Conservation (phyloP, 1,140 invertebrate genomes). For the Schlechtendalia chinensis region DNA sequence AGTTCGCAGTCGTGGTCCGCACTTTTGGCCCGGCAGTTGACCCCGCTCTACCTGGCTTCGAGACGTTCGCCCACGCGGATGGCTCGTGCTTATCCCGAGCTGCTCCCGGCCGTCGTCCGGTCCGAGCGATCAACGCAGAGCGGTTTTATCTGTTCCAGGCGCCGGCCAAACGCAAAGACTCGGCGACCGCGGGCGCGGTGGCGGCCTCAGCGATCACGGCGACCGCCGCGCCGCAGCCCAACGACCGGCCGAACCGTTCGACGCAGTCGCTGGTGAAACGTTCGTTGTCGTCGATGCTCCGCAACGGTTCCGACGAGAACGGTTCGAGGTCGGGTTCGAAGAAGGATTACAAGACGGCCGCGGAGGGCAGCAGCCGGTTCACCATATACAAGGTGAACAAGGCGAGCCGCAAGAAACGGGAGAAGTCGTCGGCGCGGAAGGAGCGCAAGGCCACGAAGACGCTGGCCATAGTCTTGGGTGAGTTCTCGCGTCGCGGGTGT, state of each 20-base stretch:
- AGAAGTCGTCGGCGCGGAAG: conserved; percentile 90
- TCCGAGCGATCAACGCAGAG: no score
- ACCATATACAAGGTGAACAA: conserved; percentile 91
- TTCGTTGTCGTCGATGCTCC: conserved; percentile 39
- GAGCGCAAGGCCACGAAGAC: conserved; percentile 99
- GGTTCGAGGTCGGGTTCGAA: conserved; percentile 58
- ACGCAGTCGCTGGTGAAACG: conserved; percentile 36
- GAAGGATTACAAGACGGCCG: conserved; percentile 67
- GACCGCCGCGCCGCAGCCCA: not conserved
- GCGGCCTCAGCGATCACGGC: not conserved
- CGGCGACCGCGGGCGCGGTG: not conserved
- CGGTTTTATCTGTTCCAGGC: not conserved
- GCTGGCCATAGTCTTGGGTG: conserved; percentile 96
- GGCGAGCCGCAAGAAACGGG: conserved; percentile 89
- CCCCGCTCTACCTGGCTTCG: no score
- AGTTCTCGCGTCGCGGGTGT: no score
- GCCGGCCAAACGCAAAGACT: conserved; percentile 20
- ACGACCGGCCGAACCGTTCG: not conserved
- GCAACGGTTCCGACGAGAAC: conserved; percentile 54
- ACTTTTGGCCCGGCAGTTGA: no score
- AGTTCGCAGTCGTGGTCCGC: no score
- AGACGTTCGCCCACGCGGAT: no score
- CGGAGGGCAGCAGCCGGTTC: conserved; percentile 64
- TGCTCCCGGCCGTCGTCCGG: no score
- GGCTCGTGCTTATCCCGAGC: no score